Evolutionary conservation across 1,140 invertebrate species (phyloP), one percentile per base, ranked within the genome.

Genomic region (Neelides sp.): DNA sequence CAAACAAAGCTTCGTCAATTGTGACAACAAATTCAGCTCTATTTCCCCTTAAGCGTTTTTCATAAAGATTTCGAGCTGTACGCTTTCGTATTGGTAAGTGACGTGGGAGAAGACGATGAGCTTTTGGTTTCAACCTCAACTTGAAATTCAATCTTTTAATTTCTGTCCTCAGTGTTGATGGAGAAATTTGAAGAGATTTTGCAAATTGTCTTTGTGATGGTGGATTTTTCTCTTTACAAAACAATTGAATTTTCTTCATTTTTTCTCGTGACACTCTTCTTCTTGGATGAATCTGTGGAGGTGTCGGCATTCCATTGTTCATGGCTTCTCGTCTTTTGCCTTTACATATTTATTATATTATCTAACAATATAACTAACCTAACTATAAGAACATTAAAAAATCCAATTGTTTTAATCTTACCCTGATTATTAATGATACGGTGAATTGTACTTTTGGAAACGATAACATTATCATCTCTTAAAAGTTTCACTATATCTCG

Each of bases 11-110:
- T 19, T 51, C 41, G 20, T 51, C 50, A 7, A 51, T 1, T 2
- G 50, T 51, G 1, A 45, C 50, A 3, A 26, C 30, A 23, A 19
- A 51, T 27, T 51, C 26, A 1, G 19, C 44, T 1, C 40, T 43
- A 1, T 51, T 10, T 13, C 42, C 50, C 17, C 41, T 42, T 7
- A 51, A 26, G 19, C 45, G 50, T 3, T 26, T 7, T 17, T 51
- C 41, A 19, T 51, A 51, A 10, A 51, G 50, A 41, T 51, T 51
- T 12, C 50, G 19, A 24, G n/a, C 19, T 28, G 44, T 51, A 12
- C 3, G 17, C 23, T 51, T 51, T 19, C 50, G 0, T 24, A 36
- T 51, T 26, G 19, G 1, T 23, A 28, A 27, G 19, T 51, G 50
- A 22, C 12, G 3, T 26, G 17, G 26, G 7, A 23, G 24, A 2